Base-by-base conservation (phyloP, 2,888 invertebrate species). In the Ornithoptera priamus region DNA sequence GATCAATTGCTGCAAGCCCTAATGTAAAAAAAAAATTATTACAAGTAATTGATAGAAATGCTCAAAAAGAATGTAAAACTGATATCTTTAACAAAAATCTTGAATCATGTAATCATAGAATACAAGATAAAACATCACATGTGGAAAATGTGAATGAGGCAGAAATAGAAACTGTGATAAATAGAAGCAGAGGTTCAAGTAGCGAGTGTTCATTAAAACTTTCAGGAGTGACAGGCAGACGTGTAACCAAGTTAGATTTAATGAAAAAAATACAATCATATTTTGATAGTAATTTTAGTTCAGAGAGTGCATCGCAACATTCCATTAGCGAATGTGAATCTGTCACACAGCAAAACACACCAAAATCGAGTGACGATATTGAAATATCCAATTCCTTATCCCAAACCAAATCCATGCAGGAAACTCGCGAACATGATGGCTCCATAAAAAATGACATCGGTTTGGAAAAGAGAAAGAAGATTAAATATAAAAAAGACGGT, bases 401-500 rank as follows among this genome's bases (percentile, higher is more conserved):
- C 1, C 83, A 84, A 75, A 39, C 72, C 0, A 69, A 75, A 50
- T 76, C 64, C 53, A 46, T 72, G 22, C 69, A 67, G 56, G 62
- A 68, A 24, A 24, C 61, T 5, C 66, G 59, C n/a, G 58, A 15
- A 42, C 66, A 62, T 65, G 18, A 50, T 17, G 15, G 5, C 15
- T 70, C 15, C 56, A 7, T 57, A 62, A 62, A 72, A 24, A 62
- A 60, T 10, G n/a, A 62, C 22, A 73, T 71, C 42, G 70, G 72
- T 15, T 74, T n/a, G 1, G 76, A 78, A 64, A 83, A 73, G 68
- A 72, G 75, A 22, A 90, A 86, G 74, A 89, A 87, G 67, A 70
- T 82, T 0, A 86, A 81, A 65, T 92, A 88, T 72, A 93, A 91
- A 79, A 93, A 92, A 75, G 89, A 88, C 74, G 93, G 93, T 1